Base-by-base conservation (phyloP, 2,888 invertebrate species). In the Idaea dimidiata region DNA sequence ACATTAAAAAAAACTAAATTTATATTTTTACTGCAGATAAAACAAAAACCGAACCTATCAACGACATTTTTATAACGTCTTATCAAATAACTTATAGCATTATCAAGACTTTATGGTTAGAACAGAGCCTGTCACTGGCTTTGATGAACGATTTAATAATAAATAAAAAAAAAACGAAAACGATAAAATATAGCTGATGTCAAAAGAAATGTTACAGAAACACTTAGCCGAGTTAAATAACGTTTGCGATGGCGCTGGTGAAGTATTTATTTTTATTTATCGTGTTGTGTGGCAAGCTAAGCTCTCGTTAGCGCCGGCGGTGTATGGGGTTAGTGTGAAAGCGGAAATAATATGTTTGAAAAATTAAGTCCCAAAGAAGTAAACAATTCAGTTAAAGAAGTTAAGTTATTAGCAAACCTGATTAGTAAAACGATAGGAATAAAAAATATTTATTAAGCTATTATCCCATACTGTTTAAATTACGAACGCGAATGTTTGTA, bases 201-300 rank as follows among this genome's bases (percentile, higher is more conserved):
- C 43, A 43, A 43, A 43, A 43, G 43, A 43, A 43, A 43, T 43
- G 43, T 43, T 8, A 43, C 43, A 43, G 43, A 43, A 43, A 43
- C 43, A 43, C 43, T 43, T 43, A 43, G 43, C 8, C 43, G 43
- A 43, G 43, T 43, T 43, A 10, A 43, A 43, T 43, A 43, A 43
- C 43, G 43, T 43, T 43, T 43, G 43, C 43, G 43, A 43, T 43
- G 43, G 43, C 43, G 43, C 43, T 43, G 43, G 43, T 43, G 43
- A 43, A 43, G 43, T 43, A 43, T 43, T 43, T 43, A 8, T 43
- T 8, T 43, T 43, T 43, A 43, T 43, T 43, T 43, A 43, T 43
- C 43, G 43, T 43, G 43, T 43, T 43, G 43, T 43, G 43, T 43
- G 43, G 43, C 43, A 43, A 43, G 43, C 43, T 43, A 43, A 43